Evolutionary conservation across 2,888 invertebrate species (phyloP), one percentile per base, ranked within the genome.

Genomic region (Tryphoninae sp.): DNA sequence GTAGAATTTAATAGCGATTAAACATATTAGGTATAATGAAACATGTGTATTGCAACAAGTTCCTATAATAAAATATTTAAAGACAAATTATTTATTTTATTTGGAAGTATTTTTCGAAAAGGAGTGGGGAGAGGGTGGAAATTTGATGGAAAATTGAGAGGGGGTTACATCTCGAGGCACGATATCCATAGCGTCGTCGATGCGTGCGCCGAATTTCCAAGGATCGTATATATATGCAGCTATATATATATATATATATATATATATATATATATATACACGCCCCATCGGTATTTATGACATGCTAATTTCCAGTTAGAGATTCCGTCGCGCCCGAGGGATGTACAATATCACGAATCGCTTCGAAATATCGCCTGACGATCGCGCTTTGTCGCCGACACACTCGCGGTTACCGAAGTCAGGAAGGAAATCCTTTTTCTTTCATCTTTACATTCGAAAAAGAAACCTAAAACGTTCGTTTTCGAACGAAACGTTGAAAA

Each of bases 271-370:
- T 33, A 33, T 33, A 33, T 33, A 33, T 33, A 33, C 7, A 33
- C 33, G 33, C 71, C 73, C 86, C 86, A 89, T 91, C 88, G 88
- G 88, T 90, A 91, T 91, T 91, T 90, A 91, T 91, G 90, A 91
- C 87, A 91, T 91, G 90, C 90, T 91, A 90, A 91, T 90, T 87
- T 85, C 87, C 90, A 86, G 90, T 91, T 91, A 91, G 87, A 89
- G 90, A 91, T 91, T 91, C 90, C 86, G 87, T 88, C 87, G 88
- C 86, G 86, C 86, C 86, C 86, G 85, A 87, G 88, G 86, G 86
- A 73, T 80, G 81, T 82, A 82, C 83, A 78, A 67, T 58, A 84
- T 83, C 83, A 74, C 80, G 84, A 86, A 86, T 85, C 86, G 84
- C 79, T 77, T 51, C 64, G 69, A 78, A 86, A 82, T 84, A 79